Base-by-base conservation (phyloP, 1,140 invertebrate genomes). In the Halotydeus destructor region DNA sequence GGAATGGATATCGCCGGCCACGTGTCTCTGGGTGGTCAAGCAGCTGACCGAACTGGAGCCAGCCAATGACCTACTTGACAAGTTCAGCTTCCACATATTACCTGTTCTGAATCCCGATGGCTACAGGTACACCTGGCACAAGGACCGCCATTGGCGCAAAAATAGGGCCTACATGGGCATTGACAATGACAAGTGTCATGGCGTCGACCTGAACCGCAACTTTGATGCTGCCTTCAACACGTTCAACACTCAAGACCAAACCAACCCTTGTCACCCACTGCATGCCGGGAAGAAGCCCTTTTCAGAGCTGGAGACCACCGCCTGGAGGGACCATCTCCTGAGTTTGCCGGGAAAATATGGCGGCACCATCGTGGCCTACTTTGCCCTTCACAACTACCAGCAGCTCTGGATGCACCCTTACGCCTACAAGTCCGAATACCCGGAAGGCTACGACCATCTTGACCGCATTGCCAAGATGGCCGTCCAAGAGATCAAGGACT, bases 91-190 rank as follows among this genome's bases (percentile, higher is more conserved):
- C 58, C 69, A 70, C 53, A 57, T 78, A 41, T 57, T 76, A 46
- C 75, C 75, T 0, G 61, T 75, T 14, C 53, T 68, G 2, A 78
- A 78, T 57, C 74, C 74, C 8, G 75, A 79, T 58, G 76, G 76
- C 2, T 76, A 72, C 48, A 64, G 64, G 22, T 76, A 69, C 49
- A 68, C 68, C 9, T 32, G 32, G 25, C 16, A 11, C 8, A 27
- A 50, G 41, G 49, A 55, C 23, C 40, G 53, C 12, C 38, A 52
- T 34, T 54, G 52, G 52, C 38, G 52, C 16, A 54, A 54, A 26
- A 54, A 41, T 41, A 16, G 39, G 4, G 16, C 16, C 31, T 5
- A 12, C 3, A 8, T 8, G 9, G 23, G 24, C 12, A 12, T 9
- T 24, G 25, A 11, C 12, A 22, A 16, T 3, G 2, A 2, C 19